Percentiles rank a stretch among this genome's conserved stretches.
These are phyloP conservation scores for Solea senegalensis DNA, from an alignment of 2,113 vertebrate genomes.

Conservation along the genomic window DNA sequence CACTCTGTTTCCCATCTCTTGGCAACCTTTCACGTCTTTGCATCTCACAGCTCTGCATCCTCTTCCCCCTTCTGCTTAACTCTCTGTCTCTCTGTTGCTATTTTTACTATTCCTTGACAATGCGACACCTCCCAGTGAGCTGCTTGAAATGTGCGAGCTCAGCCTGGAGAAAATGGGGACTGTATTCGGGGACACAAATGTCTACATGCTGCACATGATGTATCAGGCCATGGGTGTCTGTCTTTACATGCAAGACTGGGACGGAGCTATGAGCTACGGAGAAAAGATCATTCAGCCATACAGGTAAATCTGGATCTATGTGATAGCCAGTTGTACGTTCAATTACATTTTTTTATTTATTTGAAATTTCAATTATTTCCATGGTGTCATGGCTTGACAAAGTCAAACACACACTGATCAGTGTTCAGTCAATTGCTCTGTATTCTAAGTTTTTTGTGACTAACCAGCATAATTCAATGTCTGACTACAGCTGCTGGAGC, in stretches of 20 bases:
- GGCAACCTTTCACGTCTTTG: background rate
- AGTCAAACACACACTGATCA: too few relatives aligned
- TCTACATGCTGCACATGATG: constrained; percentile 99
- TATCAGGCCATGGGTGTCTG: constrained; percentile 99
- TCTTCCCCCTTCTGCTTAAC: background rate
- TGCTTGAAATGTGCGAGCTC: constrained; percentile 95
- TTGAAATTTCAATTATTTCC: too few relatives aligned
- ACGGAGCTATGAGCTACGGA: constrained; percentile 92
- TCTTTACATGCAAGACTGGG: constrained; percentile 97
- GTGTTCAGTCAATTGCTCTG: too few relatives aligned
- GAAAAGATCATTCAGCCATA: constrained; percentile 88
- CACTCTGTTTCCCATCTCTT: background rate
- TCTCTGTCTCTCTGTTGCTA: constrained; percentile 3
- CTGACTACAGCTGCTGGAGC: too few relatives aligned
- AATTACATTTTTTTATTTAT: too few relatives aligned
- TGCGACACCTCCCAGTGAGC: constrained; percentile 88
- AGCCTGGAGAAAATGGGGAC: constrained; percentile 95
- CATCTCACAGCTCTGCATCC: background rate
- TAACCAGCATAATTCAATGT: too few relatives aligned
- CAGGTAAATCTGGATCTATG: constrained; percentile 60
- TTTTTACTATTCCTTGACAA: constrained; percentile 83
- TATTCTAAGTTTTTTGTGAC: too few relatives aligned
- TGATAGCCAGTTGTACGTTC: too few relatives aligned
- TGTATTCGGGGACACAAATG: constrained; percentile 92
- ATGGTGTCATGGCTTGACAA: too few relatives aligned